Conservation (phyloP, 2,797 vertebrate species). For the Anguilla anguilla region DNA sequence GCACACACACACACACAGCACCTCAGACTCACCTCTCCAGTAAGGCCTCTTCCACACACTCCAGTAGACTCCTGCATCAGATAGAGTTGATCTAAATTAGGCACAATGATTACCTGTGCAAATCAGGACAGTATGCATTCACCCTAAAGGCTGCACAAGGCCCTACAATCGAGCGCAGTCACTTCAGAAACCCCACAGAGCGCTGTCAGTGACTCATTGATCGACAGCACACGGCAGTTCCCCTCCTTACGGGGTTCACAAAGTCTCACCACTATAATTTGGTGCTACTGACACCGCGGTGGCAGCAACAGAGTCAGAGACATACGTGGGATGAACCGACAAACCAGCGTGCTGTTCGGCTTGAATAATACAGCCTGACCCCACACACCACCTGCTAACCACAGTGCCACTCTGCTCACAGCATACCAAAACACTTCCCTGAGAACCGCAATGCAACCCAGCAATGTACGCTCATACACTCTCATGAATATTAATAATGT, state of each 20-base stretch:
- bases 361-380: not conserved
- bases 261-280: not conserved
- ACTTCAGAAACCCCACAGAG: not conserved
- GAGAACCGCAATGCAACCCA: not conserved
- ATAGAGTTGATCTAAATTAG: not conserved
- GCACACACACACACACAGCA: not conserved
- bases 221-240: not conserved
- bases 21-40: conserved; percentile 65
- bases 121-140: not conserved
- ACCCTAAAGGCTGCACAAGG: not conserved
- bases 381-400: not conserved
- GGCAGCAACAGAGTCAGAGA: not conserved
- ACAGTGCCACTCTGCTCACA: not conserved
- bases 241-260: not conserved
- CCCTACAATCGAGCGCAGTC: not conserved
- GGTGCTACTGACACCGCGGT: not conserved
- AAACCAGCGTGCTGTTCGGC: not conserved
- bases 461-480: not conserved
- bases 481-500: not conserved
- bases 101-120: not conserved
- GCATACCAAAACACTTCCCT: not conserved
- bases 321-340: not conserved
- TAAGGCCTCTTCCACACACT: conserved; percentile 75
- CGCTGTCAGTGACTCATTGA: not conserved
- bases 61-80: conserved; percentile 68